Base-by-base conservation (phyloP, 2,797 vertebrate genomes). In the Xerus rutilus region DNA sequence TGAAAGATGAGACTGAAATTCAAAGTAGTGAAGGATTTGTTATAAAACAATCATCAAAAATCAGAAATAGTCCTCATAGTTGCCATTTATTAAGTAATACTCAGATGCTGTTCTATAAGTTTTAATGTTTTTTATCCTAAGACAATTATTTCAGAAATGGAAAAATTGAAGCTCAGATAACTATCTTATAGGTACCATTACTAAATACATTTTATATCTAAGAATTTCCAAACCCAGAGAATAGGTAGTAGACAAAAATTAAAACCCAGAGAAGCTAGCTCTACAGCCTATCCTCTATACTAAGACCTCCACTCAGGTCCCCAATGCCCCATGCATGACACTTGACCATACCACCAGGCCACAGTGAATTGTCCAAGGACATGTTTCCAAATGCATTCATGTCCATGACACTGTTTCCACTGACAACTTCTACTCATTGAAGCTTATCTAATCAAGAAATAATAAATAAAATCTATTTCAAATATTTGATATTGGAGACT, bases 101-200 rank as follows among this genome's bases (percentile, higher is more conserved):
- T 43, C 18, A 45, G 28, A 54, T 20, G 52, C 8, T 20, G 4
- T 25, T 77, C 35, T n/a, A 25, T 30, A 15, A 35, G 13, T 10
- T 0, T 21, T 62, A 21, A 25, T 32, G 21, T 39, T 20, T n/a
- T 8, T 12, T 18, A 20, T 65, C 17, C 52, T 47, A 52, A 57
- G 11, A 64, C 70, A 79, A 43, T 32, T 30, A 30, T 78, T 93
- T 77, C 35, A 83, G 70, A 90, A 21, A 64, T 43, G 45, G 35
- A 54, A 64, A 65, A 86, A 14, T 35, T 67, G 28, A 82, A 74
- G 15, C 4, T 21, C 52, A 70, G 10, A 17, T 21, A 52, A 13
- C 3, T 76, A 28, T 9, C 12, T 49, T 15, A 5, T 18, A 25
- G 74, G 65, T 18, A 77, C 1, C 21, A 30, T 47, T 64, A 25